Evolutionary conservation across 1,140 invertebrate genomes (phyloP), one percentile per base, ranked within the genome.

Genomic region (Ips typographus): DNA sequence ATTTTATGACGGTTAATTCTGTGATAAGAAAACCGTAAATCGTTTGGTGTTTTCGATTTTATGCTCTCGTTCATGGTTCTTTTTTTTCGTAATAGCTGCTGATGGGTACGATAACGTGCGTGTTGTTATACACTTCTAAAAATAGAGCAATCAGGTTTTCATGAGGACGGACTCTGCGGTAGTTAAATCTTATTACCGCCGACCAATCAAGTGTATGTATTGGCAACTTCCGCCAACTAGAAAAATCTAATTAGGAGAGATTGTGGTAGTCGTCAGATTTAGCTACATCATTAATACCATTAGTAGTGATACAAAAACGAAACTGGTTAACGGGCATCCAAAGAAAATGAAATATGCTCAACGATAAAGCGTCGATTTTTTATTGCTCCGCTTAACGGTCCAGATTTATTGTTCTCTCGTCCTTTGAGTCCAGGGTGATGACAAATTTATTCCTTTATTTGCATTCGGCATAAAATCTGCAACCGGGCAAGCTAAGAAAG

Each of bases 371-470:
- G 6, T 1, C 44, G 22, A 8, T 49, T 55, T 55, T 66, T 66
- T 66, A 66, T 66, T 66, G 38, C 64, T 8, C 58, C 39, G 52
- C 8, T 4, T 40, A 58, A 58, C 41, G 52, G 37, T 53, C n/a
- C 63, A 56, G 37, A 55, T 44, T 65, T 57, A 44, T 57, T 57
- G 42, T 49, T 66, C 53, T 43, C 55, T 66, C 55, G 39, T 66
- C 53, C 38, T 47, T 68, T 59, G 57, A 53, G 51, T 60, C 40
- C 43, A 36, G 44, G 61, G 61, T 70, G 68, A 70, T 70, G 68
- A 70, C 68, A 70, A 70, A 70, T 70, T 70, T 70, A 70, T 70
- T 70, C 60, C 51, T 63, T 56, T 70, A 64, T 70, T 70, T 70
- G 68, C 68, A 70, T 70, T 70, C 68, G 67, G 67, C 51, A 62